A percentile compares a stretch with the other conserved stretches of the same genome.
Evolutionary conservation across 2,113 vertebrate genomes (phyloP).

Genomic region (Siniperca knerii): DNA sequence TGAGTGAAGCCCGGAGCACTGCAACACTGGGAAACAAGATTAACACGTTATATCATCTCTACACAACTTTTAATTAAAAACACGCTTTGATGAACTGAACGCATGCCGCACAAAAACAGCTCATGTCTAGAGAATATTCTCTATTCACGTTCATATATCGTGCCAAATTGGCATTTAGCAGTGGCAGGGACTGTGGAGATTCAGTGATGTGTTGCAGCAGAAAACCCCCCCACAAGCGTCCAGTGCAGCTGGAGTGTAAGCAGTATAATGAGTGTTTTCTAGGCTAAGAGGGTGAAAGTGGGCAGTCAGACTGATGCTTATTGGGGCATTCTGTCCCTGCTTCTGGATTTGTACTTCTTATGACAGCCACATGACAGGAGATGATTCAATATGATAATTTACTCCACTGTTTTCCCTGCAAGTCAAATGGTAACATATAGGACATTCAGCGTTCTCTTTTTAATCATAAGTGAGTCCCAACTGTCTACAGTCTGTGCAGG

Average conservation of each 20-base stretch:
- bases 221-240: conserved; percentile 32
- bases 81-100: conserved; percentile 14
- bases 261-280: conserved; percentile 68
- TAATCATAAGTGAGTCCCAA: conserved; percentile 64
- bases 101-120: neutral
- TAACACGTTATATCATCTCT: conserved; percentile 4
- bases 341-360: conserved; percentile 40
- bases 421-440: conserved; percentile 38
- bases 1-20: neutral
- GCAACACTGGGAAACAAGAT: neutral
- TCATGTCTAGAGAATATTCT: neutral
- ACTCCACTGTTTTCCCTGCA: conserved; percentile 35
- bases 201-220: conserved; percentile 32
- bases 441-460: conserved; percentile 37
- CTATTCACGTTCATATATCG: neutral
- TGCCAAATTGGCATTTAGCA: conserved; percentile 35
- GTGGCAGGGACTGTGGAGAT: neutral
- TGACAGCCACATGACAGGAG: conserved; percentile 47
- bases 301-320: conserved; percentile 67
- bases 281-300: conserved; percentile 61
- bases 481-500: conserved; percentile 46
- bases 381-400: conserved; percentile 66
- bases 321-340: conserved; percentile 69
- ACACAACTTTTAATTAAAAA: conserved; percentile 19
- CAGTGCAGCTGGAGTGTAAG: conserved; percentile 45